Base-by-base conservation (phyloP, 2,797 vertebrate genomes). In the Cyprinella venusta region DNA sequence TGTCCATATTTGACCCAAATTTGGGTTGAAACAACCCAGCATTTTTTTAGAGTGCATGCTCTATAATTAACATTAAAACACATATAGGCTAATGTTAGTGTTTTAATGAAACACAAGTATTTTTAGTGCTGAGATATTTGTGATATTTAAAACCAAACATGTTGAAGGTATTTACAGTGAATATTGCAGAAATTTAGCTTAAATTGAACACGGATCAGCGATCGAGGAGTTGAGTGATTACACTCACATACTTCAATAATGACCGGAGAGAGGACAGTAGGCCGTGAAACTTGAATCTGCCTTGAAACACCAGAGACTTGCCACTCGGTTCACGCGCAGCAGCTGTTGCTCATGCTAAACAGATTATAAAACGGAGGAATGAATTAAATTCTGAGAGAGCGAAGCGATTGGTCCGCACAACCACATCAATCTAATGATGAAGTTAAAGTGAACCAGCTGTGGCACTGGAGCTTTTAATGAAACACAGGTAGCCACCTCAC, bases 391-490 rank as follows among this genome's bases (percentile, higher is more conserved):
- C 86, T 81, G 87, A 87, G 84, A 87, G 90, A 87, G 88, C 85
- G 79, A 89, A 88, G 91, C 88, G 91, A 86, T 87, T 87, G 72
- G 81, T 82, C 71, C 24, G 3, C 81, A 76, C 24, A 76, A 91
- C 90, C 88, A 87, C 89, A 91, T 92, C 90, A 90, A 87, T 91
- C 89, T 93, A 92, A 92, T 91, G 90, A 92, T 91, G 89, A 83
- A 24, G 86, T 89, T 88, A 65, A 89, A 92, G 89, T 89, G 89
- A 90, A 92, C 89, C 93, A 93, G 92, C 92, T 93, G 92, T 91
- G 56, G 56, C 21, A 61, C 16, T 64, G 56, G 42, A 30, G 63
- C 24, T 42, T 82, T 82, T 82, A 68, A 75, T 56, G 63, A 82
- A 82, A 64, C 54, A n/a, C 48, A 65, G 81, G 68, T 71, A 80